Conservation (phyloP, 1,140 invertebrate species). For the Drosophila subobscura region DNA sequence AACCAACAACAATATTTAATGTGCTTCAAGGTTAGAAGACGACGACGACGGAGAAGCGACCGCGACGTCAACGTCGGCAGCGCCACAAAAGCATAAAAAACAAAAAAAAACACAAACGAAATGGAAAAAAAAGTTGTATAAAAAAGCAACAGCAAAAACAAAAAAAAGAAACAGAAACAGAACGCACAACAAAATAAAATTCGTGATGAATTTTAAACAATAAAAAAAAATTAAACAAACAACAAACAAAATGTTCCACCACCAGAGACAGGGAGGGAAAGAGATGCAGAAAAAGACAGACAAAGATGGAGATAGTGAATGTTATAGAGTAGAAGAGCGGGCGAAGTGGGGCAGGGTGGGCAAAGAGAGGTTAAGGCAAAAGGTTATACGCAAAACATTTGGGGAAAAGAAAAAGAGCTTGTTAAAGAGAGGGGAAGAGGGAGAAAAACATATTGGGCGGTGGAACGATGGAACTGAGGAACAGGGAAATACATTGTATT, state of each 20-base stretch:
- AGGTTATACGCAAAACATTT: slow-evolving; percentile 40
- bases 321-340: background rate
- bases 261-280: background rate
- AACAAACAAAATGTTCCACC: slow-evolving; percentile 52
- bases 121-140: slow-evolving; percentile 6
- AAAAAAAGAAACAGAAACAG: slow-evolving; percentile 39
- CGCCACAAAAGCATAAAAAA: slow-evolving; percentile 26
- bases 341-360: background rate
- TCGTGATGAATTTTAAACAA: slow-evolving; percentile 80
- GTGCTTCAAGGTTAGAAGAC: slow-evolving; percentile 74
- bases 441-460: background rate
- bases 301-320: slow-evolving; percentile 5
- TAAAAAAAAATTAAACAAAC: slow-evolving; percentile 58
- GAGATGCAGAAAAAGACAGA: background rate
- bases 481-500: too few relatives aligned
- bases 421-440: background rate
- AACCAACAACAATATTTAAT: slow-evolving; percentile 64
- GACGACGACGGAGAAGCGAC: slow-evolving; percentile 37
- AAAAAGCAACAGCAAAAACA: slow-evolving; percentile 22
- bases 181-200: slow-evolving; percentile 73
- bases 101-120: slow-evolving; percentile 32
- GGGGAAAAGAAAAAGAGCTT: background rate
- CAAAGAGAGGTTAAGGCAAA: slow-evolving; percentile 44
- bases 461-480: too few relatives aligned
- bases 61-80: slow-evolving; percentile 25